A percentile compares a stretch with the other conserved stretches of the same genome.
These are phyloP conservation scores for Archocentrus centrarchus DNA, from an alignment of 2,113 vertebrate species.

Conservation along the genomic window DNA sequence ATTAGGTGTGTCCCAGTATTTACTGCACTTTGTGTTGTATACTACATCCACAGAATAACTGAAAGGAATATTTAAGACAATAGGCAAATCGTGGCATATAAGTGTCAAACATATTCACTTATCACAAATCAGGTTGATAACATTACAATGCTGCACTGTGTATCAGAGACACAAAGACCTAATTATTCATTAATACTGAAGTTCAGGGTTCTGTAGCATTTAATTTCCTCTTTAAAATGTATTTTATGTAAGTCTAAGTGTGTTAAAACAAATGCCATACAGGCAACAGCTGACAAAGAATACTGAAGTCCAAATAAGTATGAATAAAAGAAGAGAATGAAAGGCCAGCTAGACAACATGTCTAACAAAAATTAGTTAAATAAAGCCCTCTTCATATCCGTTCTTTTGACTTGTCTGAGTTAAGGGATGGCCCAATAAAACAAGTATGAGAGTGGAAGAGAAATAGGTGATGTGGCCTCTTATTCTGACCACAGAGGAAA, in stretches of 20 bases:
- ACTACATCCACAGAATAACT: not conserved
- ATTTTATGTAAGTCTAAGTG: no score
- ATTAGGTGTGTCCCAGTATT: not conserved
- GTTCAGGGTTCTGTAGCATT: not conserved
- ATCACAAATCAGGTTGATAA: not conserved
- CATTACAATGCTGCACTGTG: not conserved
- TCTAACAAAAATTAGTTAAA: not conserved
- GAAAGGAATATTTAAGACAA: not conserved
- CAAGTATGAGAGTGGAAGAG: constrained; percentile 15
- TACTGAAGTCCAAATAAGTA: not conserved
- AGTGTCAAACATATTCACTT: not conserved
- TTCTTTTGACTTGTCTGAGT: constrained; percentile 25
- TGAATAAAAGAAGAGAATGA: not conserved
- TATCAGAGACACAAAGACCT: not conserved
- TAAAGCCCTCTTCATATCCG: constrained; percentile 13
- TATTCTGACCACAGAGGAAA: constrained; percentile 69
- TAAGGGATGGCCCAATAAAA: constrained; percentile 57
- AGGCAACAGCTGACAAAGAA: not conserved
- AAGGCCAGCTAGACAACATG: not conserved
- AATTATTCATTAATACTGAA: not conserved
- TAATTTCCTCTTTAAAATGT: not conserved
- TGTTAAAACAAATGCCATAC: not conserved
- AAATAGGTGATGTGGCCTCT: constrained; percentile 56
- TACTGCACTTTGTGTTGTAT: not conserved
- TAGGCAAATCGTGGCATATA: not conserved